A percentile compares a stretch with the other conserved stretches of the same genome.
phyloP scores from a whole-genome alignment of 2,888 invertebrate species.

The Tipula lateralis region DNA sequence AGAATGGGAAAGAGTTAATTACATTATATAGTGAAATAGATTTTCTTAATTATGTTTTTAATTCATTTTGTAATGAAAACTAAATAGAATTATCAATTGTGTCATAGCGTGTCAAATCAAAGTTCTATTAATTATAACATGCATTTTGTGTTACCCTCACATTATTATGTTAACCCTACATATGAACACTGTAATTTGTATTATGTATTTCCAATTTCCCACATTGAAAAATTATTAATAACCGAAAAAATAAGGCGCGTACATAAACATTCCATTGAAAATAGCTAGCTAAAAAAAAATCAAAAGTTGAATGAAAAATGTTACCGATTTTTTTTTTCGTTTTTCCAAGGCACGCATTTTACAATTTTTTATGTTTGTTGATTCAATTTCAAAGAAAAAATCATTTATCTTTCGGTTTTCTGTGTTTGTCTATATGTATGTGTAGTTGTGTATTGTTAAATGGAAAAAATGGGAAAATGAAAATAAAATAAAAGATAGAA shows the following conservation, averaged over 20 bases:
- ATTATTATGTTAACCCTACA: not conserved
- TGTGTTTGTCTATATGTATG: not conserved
- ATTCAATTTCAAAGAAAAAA: constrained; percentile 19
- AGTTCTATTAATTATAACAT: not conserved
- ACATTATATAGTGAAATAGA: not conserved
- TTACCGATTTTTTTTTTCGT: constrained; percentile 2
- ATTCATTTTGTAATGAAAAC: not conserved
- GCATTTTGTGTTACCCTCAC: not conserved
- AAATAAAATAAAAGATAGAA: not conserved
- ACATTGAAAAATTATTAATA: not conserved
- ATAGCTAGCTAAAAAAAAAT: not conserved
- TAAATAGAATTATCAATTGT: not conserved
- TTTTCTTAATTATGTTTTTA: not conserved
- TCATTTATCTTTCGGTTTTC: constrained; percentile 26
- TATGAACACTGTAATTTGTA: not conserved
- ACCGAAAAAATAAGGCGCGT: not conserved
- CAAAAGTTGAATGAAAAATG: constrained; percentile 28
- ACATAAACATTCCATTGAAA: not conserved
- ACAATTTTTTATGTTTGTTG: not conserved
- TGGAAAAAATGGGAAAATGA: not conserved
- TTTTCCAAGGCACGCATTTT: constrained; percentile 29
- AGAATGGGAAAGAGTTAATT: not conserved
- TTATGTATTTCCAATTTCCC: not conserved
- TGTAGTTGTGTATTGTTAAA: not conserved
- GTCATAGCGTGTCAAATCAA: not conserved